phyloP scores from a whole-genome alignment of 2,888 invertebrate species.

The Acleris cristana region DNA sequence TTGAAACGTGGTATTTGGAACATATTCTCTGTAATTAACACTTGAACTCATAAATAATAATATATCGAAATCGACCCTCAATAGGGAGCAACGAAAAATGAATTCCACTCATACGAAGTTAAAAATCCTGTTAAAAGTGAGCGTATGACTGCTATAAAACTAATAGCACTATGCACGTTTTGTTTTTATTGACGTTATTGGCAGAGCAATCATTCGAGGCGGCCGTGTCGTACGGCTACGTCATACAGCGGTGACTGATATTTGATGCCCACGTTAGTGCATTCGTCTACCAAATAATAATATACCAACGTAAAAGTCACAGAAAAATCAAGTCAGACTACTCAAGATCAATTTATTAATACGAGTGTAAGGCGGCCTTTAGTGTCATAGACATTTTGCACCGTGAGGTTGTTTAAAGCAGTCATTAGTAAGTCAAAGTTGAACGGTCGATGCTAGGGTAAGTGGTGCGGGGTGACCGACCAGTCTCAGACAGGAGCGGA shows the following conservation, averaged over 20 bases:
- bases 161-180: neutral
- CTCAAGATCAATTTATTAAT: too few relatives aligned
- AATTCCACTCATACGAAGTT: too few relatives aligned
- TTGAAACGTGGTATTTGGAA: too few relatives aligned
- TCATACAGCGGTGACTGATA: constrained; percentile 22
- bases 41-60: too few relatives aligned
- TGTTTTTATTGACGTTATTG: constrained; percentile 5
- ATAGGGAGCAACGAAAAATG: too few relatives aligned
- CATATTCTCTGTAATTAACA: too few relatives aligned
- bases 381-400: too few relatives aligned
- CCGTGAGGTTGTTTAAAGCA: constrained; percentile 1
- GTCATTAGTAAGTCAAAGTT: constrained; percentile 47
- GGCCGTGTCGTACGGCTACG: constrained; percentile 1
- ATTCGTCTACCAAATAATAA: constrained; percentile 11
- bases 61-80: too few relatives aligned
- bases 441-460: constrained; percentile 65
- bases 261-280: constrained; percentile 18
- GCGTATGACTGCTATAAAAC: neutral
- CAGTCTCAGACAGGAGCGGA: constrained; percentile 55
- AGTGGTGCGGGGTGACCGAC: constrained; percentile 69
- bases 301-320: too few relatives aligned
- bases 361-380: too few relatives aligned
- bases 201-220: constrained; percentile 9
- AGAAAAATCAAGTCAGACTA: too few relatives aligned
- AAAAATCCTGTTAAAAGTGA: too few relatives aligned